Percentiles rank a stretch among this genome's conserved stretches.
Conservation (phyloP, 2,797 vertebrate genomes). For the Perodicticus potto region DNA sequence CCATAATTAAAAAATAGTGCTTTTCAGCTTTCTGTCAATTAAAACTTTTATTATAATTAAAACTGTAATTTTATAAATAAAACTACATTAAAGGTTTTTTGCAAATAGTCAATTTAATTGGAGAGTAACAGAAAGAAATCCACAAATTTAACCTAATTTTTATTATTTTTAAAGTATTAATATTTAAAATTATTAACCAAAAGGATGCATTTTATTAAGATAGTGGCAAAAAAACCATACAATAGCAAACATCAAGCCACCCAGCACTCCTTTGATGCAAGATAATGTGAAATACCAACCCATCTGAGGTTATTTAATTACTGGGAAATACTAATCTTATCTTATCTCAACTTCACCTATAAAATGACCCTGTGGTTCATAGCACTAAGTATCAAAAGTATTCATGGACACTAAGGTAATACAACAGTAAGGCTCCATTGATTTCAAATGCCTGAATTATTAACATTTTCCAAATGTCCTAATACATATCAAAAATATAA, state of each 20-base stretch:
- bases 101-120: constrained; percentile 21
- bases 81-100: not conserved
- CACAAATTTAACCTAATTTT: constrained; percentile 35
- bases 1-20: constrained; percentile 8
- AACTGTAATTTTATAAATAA: constrained; percentile 61
- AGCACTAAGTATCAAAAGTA: no score
- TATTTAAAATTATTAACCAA: constrained; percentile 57
- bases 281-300: not conserved
- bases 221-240: not conserved
- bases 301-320: not conserved
- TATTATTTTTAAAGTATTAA: constrained; percentile 50
- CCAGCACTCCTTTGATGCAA: not conserved
- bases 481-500: not conserved
- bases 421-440: not conserved
- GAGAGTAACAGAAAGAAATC: constrained; percentile 27
- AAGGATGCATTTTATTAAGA: constrained; percentile 15
- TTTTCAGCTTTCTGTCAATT: constrained; percentile 38
- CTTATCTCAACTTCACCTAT: not conserved
- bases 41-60: constrained; percentile 51
- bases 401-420: not conserved
- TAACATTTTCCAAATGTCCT: not conserved
- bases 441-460: constrained; percentile 3
- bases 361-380: not conserved
- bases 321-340: constrained; percentile 8
- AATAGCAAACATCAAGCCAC: not conserved